Evolutionary conservation across 2,888 invertebrate species (phyloP), one percentile per base, ranked within the genome.

Genomic region (Drosophila phalerata): DNA sequence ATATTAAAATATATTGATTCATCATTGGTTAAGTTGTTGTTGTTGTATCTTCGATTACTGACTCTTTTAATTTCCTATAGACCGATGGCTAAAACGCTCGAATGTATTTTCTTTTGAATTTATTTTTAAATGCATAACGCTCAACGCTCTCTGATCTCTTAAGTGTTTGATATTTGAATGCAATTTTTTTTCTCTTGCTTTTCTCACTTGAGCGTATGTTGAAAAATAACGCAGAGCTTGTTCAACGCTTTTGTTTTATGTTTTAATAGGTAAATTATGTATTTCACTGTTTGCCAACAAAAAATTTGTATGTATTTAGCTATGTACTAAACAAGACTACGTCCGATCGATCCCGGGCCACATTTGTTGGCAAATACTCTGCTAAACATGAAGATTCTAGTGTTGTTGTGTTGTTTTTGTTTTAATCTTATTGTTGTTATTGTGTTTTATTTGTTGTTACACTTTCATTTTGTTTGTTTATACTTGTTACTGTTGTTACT

Each of bases 261-360:
- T 75, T 85, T 82, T 81, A 84, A 81, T 76, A 78, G 81, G 76
- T 84, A 83, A 75, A 83, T 77, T 68, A 79, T 84, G 88, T 88
- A 83, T 88, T 83, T 71, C 82, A 88, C 84, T 83, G 77, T 81
- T 88, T 81, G 84, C 84, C 86, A 84, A 84, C 83, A 88, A 83
- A 68, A 77, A 71, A 63, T 68, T 43, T 68, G 55, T 58, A 66
- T 70, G 64, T 60, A 51, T 48, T 79, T 70, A 60, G 56, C 49
- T 79, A 63, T 79, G 30, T 61, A 75, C 86, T 88, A 78, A 69
- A 85, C 77, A 74, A 75, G 64, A 81, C 67, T 57, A 70, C 51
- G 57, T 70, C 69, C 81, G 71, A 73, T 53, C 40, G 42, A 28
- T 55, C 17, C 38, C 43, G 64, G 22, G 73, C 32, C 53, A 56